A percentile compares a stretch with the other conserved stretches of the same genome.
Evolutionary conservation across 2,113 vertebrate genomes (phyloP).

Genomic region (Pseudolaguvia tuberculata): DNA sequence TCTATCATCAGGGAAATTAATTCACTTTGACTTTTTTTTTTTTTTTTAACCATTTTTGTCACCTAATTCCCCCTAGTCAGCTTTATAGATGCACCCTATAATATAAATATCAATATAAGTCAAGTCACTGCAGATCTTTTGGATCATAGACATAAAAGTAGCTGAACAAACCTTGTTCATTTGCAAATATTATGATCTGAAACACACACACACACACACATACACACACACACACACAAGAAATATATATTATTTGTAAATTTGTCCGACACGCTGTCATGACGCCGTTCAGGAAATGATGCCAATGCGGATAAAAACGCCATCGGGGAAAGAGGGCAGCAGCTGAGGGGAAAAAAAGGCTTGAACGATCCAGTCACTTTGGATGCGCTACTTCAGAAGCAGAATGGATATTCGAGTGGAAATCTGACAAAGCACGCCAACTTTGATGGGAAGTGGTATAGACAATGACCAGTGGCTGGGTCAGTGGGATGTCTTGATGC

Average conservation of each 20-base stretch:
- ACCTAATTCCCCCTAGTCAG: slow-evolving; percentile 70
- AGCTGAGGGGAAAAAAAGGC: slow-evolving; percentile 88
- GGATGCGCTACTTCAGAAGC: slow-evolving; percentile 91
- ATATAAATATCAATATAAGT: slow-evolving; percentile 49
- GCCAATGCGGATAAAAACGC: slow-evolving; percentile 78
- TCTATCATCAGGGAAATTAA: slow-evolving; percentile 81
- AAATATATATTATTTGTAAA: slow-evolving; percentile 69
- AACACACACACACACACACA: slow-evolving; percentile 39
- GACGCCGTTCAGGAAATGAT: slow-evolving; percentile 82
- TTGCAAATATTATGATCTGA: slow-evolving; percentile 72
- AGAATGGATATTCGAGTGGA: slow-evolving; percentile 98
- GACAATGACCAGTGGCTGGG: slow-evolving; percentile 99
- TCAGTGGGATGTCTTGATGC: slow-evolving; percentile 96
- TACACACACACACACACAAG: slow-evolving; percentile 54
- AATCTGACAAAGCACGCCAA: slow-evolving; percentile 94
- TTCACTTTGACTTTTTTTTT: slow-evolving; percentile 80
- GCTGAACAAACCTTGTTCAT: slow-evolving; percentile 78
- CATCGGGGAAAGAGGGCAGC: slow-evolving; percentile 77
- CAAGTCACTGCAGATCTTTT: slow-evolving; percentile 54
- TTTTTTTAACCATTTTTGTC: slow-evolving; percentile 54
- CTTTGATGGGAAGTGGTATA: slow-evolving; percentile 97
- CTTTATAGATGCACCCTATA: slow-evolving; percentile 67
- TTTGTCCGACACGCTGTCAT: slow-evolving; percentile 76
- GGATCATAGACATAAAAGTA: slow-evolving; percentile 72
- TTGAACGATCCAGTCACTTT: slow-evolving; percentile 99